Conservation (phyloP, 23 tunicate species). For the Phallusia fumigata region DNA sequence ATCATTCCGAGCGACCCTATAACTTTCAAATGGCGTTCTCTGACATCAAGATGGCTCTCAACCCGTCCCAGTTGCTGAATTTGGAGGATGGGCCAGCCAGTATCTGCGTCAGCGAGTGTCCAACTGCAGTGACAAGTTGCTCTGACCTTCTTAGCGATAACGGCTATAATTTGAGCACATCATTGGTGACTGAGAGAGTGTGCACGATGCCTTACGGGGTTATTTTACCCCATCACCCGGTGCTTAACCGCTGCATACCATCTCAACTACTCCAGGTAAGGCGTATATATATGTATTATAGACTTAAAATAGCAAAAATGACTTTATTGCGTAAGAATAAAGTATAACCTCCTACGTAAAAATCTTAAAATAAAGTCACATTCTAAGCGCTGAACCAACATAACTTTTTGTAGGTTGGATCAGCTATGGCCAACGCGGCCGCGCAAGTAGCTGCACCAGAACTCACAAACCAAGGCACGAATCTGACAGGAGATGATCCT, state of each 20-base stretch:
- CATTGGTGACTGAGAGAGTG: slow-evolving; percentile 22
- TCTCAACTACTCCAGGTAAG: slow-evolving; percentile 42
- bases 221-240: slow-evolving; percentile 43
- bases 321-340: too few relatives aligned
- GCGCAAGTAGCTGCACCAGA: neutral
- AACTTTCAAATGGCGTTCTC: slow-evolving; percentile 57
- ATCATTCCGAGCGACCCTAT: slow-evolving; percentile 31
- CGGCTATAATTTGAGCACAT: slow-evolving; percentile 38
- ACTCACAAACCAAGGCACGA: neutral
- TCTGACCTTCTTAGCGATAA: slow-evolving; percentile 42
- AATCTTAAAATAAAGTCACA: too few relatives aligned
- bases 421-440: neutral
- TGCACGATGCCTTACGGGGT: slow-evolving; percentile 62
- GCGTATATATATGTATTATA: too few relatives aligned
- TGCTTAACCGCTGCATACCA: slow-evolving; percentile 77
- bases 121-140: slow-evolving; percentile 46
- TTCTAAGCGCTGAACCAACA: too few relatives aligned
- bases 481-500: neutral
- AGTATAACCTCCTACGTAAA: too few relatives aligned
- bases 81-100: slow-evolving; percentile 26
- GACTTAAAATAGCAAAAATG: too few relatives aligned
- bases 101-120: slow-evolving; percentile 78
- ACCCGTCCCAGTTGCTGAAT: slow-evolving; percentile 20
- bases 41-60: slow-evolving; percentile 33
- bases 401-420: neutral